phyloP scores from a whole-genome alignment of 2,888 invertebrate genomes.

The Drosophila melanosoma region DNA sequence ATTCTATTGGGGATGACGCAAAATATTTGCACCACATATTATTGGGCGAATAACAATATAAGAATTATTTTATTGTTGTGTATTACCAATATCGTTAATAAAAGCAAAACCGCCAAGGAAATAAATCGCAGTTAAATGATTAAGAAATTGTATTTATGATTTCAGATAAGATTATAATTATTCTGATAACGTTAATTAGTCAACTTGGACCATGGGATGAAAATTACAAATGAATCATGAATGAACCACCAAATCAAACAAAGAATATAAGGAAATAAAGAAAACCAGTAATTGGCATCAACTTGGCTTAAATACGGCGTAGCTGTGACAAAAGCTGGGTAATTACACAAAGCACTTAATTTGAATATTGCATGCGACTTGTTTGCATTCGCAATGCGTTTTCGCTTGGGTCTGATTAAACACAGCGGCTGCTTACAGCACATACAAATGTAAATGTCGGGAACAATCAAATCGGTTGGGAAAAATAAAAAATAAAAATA shows the following conservation, averaged over 20 bases:
- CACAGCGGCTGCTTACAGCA: not conserved
- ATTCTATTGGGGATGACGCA: not conserved
- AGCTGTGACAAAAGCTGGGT: not conserved
- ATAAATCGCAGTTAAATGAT: slow-evolving; percentile 42
- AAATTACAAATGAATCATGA: not conserved
- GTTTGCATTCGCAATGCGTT: not conserved
- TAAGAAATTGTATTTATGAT: slow-evolving; percentile 29
- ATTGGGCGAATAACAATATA: slow-evolving; percentile 5
- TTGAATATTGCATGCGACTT: slow-evolving; percentile 4
- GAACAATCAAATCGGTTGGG: slow-evolving; percentile 3
- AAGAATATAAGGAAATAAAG: no score
- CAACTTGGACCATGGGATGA: not conserved
- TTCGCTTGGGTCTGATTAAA: not conserved
- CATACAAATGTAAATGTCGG: not conserved
- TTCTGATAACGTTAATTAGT: not conserved
- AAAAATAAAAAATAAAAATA: slow-evolving; percentile 2
- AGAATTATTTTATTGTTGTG: not conserved
- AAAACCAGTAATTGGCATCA: not conserved
- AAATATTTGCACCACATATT: slow-evolving; percentile 8
- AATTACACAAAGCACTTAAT: not conserved
- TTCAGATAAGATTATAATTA: slow-evolving; percentile 38
- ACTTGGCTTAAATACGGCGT: not conserved
- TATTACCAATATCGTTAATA: slow-evolving; percentile 15
- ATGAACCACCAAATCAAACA: not conserved
- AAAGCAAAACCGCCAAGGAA: slow-evolving; percentile 23